These are phyloP conservation scores for Rhabdornis inornatus DNA, from an alignment of 2,113 vertebrate species.

Conservation along the genomic window DNA sequence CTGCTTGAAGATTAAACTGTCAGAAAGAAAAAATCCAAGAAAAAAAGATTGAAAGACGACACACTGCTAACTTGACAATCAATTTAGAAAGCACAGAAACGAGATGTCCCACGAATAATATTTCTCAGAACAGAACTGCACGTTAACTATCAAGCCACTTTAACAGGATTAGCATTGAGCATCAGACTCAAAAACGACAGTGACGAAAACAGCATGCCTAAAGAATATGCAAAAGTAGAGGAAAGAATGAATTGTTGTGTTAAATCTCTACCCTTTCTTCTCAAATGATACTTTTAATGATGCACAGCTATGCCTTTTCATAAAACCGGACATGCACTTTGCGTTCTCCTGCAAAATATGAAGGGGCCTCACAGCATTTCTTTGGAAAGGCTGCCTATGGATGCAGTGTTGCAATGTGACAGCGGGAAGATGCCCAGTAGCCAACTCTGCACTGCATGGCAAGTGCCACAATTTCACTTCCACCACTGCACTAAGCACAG, in stretches of 20 bases:
- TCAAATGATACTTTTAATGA: neutral
- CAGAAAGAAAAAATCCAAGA: neutral
- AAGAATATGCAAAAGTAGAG: neutral
- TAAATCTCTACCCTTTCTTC: neutral
- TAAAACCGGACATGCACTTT: neutral
- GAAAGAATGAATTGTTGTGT: neutral
- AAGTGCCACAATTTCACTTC: neutral
- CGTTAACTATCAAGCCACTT: neutral
- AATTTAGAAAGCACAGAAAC: neutral
- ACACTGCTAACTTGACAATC: neutral
- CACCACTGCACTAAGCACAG: rapidly evolving
- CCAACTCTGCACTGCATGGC: neutral
- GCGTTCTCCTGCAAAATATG: neutral
- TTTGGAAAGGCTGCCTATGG: neutral
- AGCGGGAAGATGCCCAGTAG: neutral
- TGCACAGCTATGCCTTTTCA: neutral
- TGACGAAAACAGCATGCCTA: neutral
- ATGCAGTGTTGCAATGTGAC: neutral
- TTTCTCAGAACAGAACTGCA: neutral
- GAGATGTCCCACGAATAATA: neutral
- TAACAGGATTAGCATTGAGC: neutral
- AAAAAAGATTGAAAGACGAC: neutral
- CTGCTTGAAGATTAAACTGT: neutral
- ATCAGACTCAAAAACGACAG: neutral
- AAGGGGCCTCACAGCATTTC: neutral